phyloP scores from a whole-genome alignment of 2,113 vertebrate species.

The Nesoenas mayeri region DNA sequence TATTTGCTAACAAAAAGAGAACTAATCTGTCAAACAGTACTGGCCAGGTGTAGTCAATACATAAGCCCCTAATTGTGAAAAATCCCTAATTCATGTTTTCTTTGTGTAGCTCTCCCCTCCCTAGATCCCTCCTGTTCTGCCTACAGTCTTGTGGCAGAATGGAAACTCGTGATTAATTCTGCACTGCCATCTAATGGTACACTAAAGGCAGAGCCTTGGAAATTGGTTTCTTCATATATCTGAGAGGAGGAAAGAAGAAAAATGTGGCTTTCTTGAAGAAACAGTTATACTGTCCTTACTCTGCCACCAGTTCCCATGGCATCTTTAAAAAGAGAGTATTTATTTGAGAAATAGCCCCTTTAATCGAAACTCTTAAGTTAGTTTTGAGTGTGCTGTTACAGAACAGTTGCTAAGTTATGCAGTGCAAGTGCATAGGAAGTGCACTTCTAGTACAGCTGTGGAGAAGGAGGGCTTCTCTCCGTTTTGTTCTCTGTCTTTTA shows the following conservation, averaged over 20 bases:
- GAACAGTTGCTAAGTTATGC: background rate
- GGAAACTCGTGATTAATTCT: background rate
- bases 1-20: background rate
- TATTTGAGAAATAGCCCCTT: background rate
- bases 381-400: background rate
- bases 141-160: background rate
- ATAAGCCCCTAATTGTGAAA: background rate
- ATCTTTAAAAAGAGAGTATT: background rate
- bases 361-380: background rate
- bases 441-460: background rate
- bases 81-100: background rate
- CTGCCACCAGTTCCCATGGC: background rate
- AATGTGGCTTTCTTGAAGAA: background rate
- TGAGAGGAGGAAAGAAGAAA: background rate
- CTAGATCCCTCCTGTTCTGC: background rate
- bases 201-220: background rate
- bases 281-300: background rate
- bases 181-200: constrained; percentile 59
- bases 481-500: background rate
- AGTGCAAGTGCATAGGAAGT: background rate
- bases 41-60: background rate
- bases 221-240: background rate
- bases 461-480: background rate
- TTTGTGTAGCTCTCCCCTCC: background rate
- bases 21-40: background rate